phyloP scores from a whole-genome alignment of 2,797 vertebrate species.

The Hoplostethus mediterraneus region DNA sequence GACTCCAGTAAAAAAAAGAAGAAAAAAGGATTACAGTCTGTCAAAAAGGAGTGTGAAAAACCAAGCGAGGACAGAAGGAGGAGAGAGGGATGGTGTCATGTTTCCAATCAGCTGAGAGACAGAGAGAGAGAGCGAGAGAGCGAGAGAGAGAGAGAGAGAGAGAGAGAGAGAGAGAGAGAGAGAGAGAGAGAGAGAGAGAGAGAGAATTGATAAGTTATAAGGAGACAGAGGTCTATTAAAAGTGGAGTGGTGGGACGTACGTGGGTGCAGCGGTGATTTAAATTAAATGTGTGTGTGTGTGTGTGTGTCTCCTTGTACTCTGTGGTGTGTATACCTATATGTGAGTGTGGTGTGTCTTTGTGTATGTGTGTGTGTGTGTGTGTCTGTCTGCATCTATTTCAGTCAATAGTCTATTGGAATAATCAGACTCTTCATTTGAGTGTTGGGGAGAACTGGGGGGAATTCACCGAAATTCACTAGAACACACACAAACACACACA shows the following conservation, averaged over 20 bases:
- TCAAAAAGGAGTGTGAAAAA: conserved; percentile 39
- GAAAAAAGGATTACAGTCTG: conserved; percentile 56
- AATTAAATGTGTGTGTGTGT: conserved; percentile 58
- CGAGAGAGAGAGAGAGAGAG: conserved; percentile 28
- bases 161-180: conserved; percentile 38
- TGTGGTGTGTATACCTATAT: neutral
- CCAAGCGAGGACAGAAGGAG: conserved; percentile 35
- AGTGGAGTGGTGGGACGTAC: conserved; percentile 69
- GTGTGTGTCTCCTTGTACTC: conserved; percentile 11
- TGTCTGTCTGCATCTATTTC: conserved; percentile 13
- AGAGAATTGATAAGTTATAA: conserved; percentile 72
- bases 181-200: neutral
- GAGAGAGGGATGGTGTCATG: conserved; percentile 59
- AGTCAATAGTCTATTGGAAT: conserved; percentile 73
- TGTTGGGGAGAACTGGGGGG: conserved; percentile 28
- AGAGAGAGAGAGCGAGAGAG: conserved; percentile 13
- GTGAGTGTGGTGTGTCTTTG: conserved; percentile 6
- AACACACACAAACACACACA: neutral
- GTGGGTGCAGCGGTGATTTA: conserved; percentile 63
- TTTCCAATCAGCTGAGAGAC: conserved; percentile 65
- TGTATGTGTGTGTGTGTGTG: neutral
- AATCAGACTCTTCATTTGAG: conserved; percentile 68
- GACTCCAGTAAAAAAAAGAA: neutral
- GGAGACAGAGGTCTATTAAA: conserved; percentile 79
- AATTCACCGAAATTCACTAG: conserved; percentile 16